phyloP scores from a whole-genome alignment of 2,888 invertebrate species.

The Lapara coniferarum region DNA sequence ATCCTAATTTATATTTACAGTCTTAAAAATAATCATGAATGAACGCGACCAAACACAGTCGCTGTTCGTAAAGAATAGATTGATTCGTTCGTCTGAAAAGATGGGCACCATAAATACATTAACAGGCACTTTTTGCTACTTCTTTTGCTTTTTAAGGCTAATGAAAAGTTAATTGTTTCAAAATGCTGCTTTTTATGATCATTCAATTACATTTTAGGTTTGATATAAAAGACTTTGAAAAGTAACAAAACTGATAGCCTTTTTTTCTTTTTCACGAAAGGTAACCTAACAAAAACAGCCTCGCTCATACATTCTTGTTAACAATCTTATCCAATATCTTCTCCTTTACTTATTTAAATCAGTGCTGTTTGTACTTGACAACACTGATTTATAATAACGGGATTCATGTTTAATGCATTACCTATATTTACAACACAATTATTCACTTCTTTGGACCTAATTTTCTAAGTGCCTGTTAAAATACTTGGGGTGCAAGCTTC shows the following conservation, averaged over 20 bases:
- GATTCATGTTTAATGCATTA: not conserved
- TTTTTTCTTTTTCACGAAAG: not conserved
- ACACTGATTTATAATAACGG: not conserved
- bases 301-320: not conserved
- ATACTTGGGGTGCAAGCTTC: conserved; percentile 50
- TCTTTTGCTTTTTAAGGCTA: not conserved
- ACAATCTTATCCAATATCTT: not conserved
- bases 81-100: conserved; percentile 7
- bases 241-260: no score
- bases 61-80: conserved; percentile 17
- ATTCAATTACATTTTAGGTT: no score
- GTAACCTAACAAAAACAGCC: not conserved
- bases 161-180: not conserved
- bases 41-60: conserved; percentile 10
- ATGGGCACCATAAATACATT: conserved; percentile 2
- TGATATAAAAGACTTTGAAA: no score
- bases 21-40: conserved; percentile 55
- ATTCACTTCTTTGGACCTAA: conserved; percentile 8
- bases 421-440: conserved; percentile 19
- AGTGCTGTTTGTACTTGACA: no score
- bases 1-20: conserved; percentile 79
- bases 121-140: not conserved
- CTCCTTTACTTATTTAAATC: no score
- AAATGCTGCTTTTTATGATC: not conserved
- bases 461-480: not conserved